Evolutionary conservation across 2,113 vertebrate species (phyloP), one percentile per base, ranked within the genome.

Genomic region (Heliornis fulica): DNA sequence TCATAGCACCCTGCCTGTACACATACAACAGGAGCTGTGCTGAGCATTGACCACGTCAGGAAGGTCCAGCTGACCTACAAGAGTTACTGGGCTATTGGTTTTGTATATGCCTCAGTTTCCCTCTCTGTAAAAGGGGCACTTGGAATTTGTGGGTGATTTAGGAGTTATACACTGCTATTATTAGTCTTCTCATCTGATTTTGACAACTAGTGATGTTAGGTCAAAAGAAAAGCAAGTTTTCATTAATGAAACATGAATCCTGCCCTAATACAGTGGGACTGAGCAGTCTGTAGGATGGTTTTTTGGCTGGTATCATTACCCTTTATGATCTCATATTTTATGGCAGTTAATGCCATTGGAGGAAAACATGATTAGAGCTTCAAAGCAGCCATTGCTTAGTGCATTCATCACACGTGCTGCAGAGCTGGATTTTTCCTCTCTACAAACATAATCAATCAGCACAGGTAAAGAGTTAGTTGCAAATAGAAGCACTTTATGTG

Each of bases 271-370:
- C 40, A 59, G 76, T 76, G 92, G 90, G 95, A 92, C 88, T 60
- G 83, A 93, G 88, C 86, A 84, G 76, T 36, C 31, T 69, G 80
- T 40, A 91, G 79, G 88, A 91, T 82, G 95, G 94, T 93, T 94
- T 96, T 96, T 94, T 96, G 90, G 84, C 93, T 94, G 93, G 86
- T 96, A 92, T 92, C 48, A 5, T 97, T 96, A 90, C 94, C 80
- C 72, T 95, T 95, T 95, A 97, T 93, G 94, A 94, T 96, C 94
- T 81, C 95, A 84, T 94, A 96, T 97, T 96, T 97, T 96, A 96
- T 84, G 72, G 88, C 87, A 89, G 88, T 94, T 96, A 96, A 92
- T 92, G 92, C 92, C 90, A 94, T 93, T 84, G 94, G 93, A 90
- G 86, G 83, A 85, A 96, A 96, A 94, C 86, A 94, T 68, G 88